Conservation (phyloP, 2,888 invertebrate species). For the Phytoseiulus persimilis region DNA sequence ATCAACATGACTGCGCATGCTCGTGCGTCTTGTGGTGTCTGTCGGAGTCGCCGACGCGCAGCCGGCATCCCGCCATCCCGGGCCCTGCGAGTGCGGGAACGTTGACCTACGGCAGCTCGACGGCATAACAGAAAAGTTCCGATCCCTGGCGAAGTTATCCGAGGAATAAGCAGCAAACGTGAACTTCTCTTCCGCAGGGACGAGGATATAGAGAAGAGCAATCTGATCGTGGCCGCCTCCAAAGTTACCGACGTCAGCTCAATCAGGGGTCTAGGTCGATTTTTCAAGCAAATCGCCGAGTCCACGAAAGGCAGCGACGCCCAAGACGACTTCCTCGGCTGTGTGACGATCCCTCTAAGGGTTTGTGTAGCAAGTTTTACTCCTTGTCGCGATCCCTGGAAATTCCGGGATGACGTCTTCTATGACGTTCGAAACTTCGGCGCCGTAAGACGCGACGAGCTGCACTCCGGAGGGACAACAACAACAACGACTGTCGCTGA, state of each 20-base stretch:
- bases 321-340: conserved; percentile 25
- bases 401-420: neutral
- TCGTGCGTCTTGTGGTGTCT: too few relatives aligned
- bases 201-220: conserved; percentile 20
- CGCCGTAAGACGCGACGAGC: neutral
- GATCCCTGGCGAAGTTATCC: neutral
- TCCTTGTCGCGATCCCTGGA: neutral
- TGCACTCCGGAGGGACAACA: neutral
- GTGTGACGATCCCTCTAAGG: conserved; percentile 26
- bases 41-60: too few relatives aligned
- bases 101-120: too few relatives aligned
- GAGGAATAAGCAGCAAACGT: neutral
- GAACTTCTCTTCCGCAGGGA: neutral
- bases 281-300: conserved; percentile 27
- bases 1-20: too few relatives aligned
- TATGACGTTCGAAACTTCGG: neutral
- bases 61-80: too few relatives aligned
- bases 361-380: neutral
- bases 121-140: neutral
- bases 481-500: neutral
- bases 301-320: conserved; percentile 31
- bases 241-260: conserved; percentile 14
- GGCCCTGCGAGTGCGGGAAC: too few relatives aligned
- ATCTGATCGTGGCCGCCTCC: neutral
- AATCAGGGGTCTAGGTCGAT: conserved; percentile 22